Evolutionary conservation across 2,113 vertebrate genomes (phyloP).

Genomic region (Agelaius phoeniceus): DNA sequence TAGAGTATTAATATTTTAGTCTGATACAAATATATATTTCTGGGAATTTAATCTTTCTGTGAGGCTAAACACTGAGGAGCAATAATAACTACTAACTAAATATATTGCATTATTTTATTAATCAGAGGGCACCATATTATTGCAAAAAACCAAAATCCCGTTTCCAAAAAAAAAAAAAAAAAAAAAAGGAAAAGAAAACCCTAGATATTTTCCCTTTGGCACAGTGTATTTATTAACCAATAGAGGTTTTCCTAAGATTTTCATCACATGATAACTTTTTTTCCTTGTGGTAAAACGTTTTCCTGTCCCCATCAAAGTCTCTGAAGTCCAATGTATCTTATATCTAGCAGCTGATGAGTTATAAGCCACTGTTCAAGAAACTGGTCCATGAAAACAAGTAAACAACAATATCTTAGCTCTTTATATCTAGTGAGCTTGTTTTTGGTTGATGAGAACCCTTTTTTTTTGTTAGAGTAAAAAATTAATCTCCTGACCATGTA

Average conservation of each 20-base stretch:
- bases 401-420: neutral
- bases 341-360: neutral
- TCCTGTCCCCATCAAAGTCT: neutral
- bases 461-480: neutral
- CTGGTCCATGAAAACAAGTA: neutral
- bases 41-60: neutral
- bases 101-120: neutral
- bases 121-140: neutral
- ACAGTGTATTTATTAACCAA: neutral
- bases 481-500: neutral
- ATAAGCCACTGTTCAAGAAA: neutral
- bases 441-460: neutral
- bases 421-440: neutral
- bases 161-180: neutral
- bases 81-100: neutral
- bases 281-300: neutral
- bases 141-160: neutral
- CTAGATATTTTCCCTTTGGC: neutral
- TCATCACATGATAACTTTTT: neutral
- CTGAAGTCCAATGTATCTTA: neutral
- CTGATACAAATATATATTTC: neutral
- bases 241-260: neutral
- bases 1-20: neutral
- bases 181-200: neutral
- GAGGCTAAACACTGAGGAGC: neutral